Base-by-base conservation (phyloP, 2,888 invertebrate species). In the Drosophila atripex region DNA sequence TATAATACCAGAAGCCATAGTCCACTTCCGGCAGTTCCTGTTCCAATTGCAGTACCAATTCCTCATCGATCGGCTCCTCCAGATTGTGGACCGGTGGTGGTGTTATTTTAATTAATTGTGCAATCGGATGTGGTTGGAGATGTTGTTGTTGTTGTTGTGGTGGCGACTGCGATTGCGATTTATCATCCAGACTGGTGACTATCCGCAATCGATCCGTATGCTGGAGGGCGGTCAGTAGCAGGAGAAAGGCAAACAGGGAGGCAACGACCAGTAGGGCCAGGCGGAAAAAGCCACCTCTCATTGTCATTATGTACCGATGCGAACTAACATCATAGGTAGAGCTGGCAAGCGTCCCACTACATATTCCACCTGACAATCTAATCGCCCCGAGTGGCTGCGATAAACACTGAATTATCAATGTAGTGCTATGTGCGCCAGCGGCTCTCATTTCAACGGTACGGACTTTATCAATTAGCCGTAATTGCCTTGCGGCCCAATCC, bases 11-110 rank as follows among this genome's bases (percentile, higher is more conserved):
- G 28, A 86, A 83, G 8, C 39, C 63, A 21, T 83, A 83, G 43
- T 83, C 77, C 32, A 88, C 54, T 54, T 88, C 82, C 3, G 82
- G 82, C 41, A 82, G 54, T 11, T 82, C 82, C 9, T 57, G 41
- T 4, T 87, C 88, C 54, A 82, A 46, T n/a, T 75, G 77, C 1
- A 14, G 32, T 32, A 86, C 77, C 18, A 83, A 30, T 14, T 75
- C 63, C 46, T 73, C 71, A 28, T 70, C 54, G 0, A 77, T 55
- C 0, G 88, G 82, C 57, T 83, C 86, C 18, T 50, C 45, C 1
- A 66, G 12, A 0, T n/a, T 12, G 3, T 35, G 60, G 1, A 30
- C 21, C 0, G 50, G 23, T 8, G 52, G 59, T 1, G 56, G 52
- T 0, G 59, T 55, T 1, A n/a, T 43, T 23, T 52, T 74, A 1